These are phyloP conservation scores for Ahaetulla prasina DNA, from an alignment of 2,113 vertebrate genomes.

Conservation along the genomic window DNA sequence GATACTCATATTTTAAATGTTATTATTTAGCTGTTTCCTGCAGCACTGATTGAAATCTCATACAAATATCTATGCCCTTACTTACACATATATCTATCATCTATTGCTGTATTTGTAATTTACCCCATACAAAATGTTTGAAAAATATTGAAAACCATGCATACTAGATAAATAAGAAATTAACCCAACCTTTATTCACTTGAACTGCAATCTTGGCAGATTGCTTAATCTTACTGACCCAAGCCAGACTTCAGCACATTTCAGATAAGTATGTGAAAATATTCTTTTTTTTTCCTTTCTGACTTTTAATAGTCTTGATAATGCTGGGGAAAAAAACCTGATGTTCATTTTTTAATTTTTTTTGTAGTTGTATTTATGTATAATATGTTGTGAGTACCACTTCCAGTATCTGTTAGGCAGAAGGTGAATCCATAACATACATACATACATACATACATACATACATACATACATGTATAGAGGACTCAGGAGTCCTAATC, in stretches of 20 bases:
- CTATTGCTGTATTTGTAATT: not conserved
- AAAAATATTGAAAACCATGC: not conserved
- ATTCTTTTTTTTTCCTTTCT: not conserved
- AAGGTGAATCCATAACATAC: not conserved
- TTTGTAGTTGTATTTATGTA: not conserved
- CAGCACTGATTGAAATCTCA: not conserved
- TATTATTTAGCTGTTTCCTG: not conserved
- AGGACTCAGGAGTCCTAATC: not conserved
- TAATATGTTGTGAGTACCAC: not conserved
- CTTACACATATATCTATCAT: too few species aligned
- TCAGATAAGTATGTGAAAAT: not conserved
- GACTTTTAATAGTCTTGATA: not conserved
- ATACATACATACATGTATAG: not conserved
- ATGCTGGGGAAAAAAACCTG: not conserved
- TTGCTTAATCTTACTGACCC: not conserved
- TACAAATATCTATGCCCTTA: not conserved
- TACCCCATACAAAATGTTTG: not conserved
- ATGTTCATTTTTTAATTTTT: not conserved
- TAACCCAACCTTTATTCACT: not conserved
- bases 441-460: not conserved
- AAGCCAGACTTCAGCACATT: not conserved
- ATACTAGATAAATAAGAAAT: not conserved
- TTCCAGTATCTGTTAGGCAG: not conserved
- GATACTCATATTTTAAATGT: not conserved
- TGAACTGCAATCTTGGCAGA: not conserved